Evolutionary conservation across 1,140 invertebrate genomes (phyloP).

Genomic region (Heliconius eleuchia): DNA sequence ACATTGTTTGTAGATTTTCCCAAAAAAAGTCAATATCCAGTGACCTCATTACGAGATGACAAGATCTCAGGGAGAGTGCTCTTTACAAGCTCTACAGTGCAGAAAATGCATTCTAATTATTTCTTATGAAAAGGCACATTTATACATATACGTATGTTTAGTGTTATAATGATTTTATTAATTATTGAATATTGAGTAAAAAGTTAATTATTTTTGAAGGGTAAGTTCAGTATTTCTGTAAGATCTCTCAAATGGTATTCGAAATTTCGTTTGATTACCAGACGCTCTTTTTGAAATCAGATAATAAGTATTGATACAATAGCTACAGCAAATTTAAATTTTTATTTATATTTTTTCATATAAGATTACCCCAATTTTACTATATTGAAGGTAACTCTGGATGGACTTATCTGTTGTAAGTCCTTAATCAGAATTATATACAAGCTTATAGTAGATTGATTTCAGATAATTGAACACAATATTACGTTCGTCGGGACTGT

Average conservation of each 20-base stretch:
- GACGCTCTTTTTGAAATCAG: not conserved
- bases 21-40: not conserved
- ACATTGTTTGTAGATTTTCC: not conserved
- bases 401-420: too few relatives aligned
- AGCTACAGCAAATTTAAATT: not conserved
- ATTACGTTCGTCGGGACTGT: not conserved
- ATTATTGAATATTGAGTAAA: not conserved
- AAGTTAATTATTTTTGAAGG: not conserved
- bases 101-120: not conserved
- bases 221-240: not conserved
- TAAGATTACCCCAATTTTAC: too few relatives aligned
- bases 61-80: slow-evolving; percentile 16
- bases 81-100: slow-evolving; percentile 20
- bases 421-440: not conserved
- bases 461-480: not conserved
- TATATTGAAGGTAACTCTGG: too few relatives aligned
- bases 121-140: not conserved
- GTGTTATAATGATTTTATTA: not conserved
- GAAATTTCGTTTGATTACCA: not conserved
- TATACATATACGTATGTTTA: not conserved
- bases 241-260: not conserved
- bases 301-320: not conserved
- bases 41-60: slow-evolving; percentile 25
- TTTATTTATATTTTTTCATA: too few relatives aligned
- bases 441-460: not conserved